Base-by-base conservation (phyloP, 2,888 invertebrate genomes). In the Vesta saturnalis region DNA sequence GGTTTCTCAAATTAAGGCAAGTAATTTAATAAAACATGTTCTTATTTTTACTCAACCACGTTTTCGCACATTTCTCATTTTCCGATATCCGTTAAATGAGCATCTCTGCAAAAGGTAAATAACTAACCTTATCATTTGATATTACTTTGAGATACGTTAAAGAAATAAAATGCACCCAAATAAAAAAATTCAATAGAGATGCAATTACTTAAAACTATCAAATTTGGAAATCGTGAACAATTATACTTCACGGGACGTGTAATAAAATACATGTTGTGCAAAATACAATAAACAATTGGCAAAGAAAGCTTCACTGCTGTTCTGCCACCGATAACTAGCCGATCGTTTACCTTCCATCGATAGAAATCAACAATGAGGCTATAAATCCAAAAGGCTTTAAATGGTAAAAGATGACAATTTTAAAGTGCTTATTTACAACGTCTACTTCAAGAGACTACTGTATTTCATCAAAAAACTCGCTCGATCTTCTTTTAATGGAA, bases 311-410 rank as follows among this genome's bases (percentile, higher is more conserved):
- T 67, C 39, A 55, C 60, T 47, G 64, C 56, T 43, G 67, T 67
- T 60, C 67, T 71, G 74, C 73, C 71, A 72, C 60, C 69, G 69
- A 73, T 72, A 74, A 75, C 73, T 72, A 72, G 74, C 69, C 70
- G 73, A 71, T 73, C 71, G 74, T 69, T 75, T 75, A 73, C 73
- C 71, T 72, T 60, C 65, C 52, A 19, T 70, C 71, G 76, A 77
- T 76, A 76, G 73, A 64, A 76, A 77, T 77, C 77, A 74, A 76
- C 74, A 74, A 75, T 74, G 65, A 71, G 72, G 71, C 71, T 71
- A 75, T 77, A 77, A 77, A 77, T 76, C 71, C 72, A 70, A 67
- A 49, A 67, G 69, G 71, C 70, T 73, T 74, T 75, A 72, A 76
- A 73, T 71, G 74, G 75, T 69, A 72, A 67, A 67, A 68, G 72